phyloP scores from a whole-genome alignment of 2,888 invertebrate species.

The Gastracanthus pulcherrimus region DNA sequence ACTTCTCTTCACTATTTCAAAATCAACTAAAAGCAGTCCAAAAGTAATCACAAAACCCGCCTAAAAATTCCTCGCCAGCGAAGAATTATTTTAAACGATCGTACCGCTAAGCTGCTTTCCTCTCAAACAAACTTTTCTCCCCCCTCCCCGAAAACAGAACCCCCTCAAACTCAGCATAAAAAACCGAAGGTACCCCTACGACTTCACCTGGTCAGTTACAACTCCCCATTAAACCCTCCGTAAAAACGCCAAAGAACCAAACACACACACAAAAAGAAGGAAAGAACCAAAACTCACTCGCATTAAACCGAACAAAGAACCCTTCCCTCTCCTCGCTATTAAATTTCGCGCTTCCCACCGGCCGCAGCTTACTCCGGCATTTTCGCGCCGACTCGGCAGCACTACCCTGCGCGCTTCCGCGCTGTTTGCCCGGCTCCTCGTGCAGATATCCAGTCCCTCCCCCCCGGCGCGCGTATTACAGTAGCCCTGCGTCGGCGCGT shows the following conservation, averaged over 20 bases:
- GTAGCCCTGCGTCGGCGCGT: no score
- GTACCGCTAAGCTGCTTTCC: constrained; percentile 30
- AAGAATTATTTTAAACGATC: constrained; percentile 23
- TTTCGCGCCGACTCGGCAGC: constrained; percentile 29
- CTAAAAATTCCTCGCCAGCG: neutral
- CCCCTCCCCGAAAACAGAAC: neutral
- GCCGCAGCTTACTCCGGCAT: constrained; percentile 36
- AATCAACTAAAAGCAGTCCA: neutral
- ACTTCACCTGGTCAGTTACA: no score
- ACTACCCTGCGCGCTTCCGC: neutral
- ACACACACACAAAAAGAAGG: constrained; percentile 7
- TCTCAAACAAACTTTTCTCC: constrained; percentile 10
- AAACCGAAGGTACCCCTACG: no score
- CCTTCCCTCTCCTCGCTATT: no score
- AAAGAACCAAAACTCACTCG: neutral
- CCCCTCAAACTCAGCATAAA: no score
- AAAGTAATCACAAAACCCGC: neutral
- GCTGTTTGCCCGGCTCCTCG: neutral
- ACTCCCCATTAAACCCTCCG: no score
- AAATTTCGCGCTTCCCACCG: constrained; percentile 45
- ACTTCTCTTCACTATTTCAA: no score
- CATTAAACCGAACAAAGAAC: no score
- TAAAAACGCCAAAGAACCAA: no score
- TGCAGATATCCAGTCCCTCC: no score
- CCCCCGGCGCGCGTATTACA: neutral